These are phyloP conservation scores for Silurus lanzhouensis DNA, from an alignment of 2,797 vertebrate genomes.

Conservation along the genomic window DNA sequence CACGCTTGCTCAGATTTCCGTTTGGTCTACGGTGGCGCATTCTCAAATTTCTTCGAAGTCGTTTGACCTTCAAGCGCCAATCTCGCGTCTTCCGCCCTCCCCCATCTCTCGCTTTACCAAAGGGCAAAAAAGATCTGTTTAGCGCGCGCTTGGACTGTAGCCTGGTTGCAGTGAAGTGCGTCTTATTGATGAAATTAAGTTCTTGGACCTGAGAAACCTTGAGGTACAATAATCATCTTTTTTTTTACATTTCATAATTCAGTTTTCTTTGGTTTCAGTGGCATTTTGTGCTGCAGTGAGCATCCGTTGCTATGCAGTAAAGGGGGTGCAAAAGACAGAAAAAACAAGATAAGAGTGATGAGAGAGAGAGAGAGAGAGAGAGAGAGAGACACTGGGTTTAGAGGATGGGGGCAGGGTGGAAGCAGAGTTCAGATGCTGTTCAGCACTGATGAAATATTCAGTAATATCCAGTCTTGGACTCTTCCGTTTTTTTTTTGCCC, in stretches of 20 bases:
- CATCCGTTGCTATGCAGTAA: constrained; percentile 69
- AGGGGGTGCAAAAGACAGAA: constrained; percentile 59
- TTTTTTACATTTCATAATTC: constrained; percentile 52
- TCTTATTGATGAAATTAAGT: background rate
- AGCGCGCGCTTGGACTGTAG: background rate
- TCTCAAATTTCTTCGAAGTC: constrained; percentile 45
- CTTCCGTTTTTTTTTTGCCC: constrained; percentile 46
- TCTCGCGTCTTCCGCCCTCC: background rate
- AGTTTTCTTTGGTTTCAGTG: constrained; percentile 62
- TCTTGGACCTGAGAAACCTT: background rate
- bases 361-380: constrained; percentile 24
- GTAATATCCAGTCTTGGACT: constrained; percentile 76
- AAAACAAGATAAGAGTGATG: constrained; percentile 63
- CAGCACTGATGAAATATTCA: constrained; percentile 82
- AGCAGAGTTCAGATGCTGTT: constrained; percentile 59
- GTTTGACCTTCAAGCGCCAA: constrained; percentile 25
- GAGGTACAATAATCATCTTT: constrained; percentile 16
- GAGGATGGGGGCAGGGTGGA: constrained; percentile 56
- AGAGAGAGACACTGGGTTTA: constrained; percentile 28
- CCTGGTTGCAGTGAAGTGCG: background rate
- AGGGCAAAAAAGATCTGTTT: background rate
- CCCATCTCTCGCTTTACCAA: background rate
- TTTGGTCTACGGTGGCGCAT: constrained; percentile 17
- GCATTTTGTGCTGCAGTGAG: constrained; percentile 64
- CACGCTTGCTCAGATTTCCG: constrained; percentile 10